These are phyloP conservation scores for Trachelus tabidus DNA, from an alignment of 2,888 invertebrate genomes.

Conservation along the genomic window DNA sequence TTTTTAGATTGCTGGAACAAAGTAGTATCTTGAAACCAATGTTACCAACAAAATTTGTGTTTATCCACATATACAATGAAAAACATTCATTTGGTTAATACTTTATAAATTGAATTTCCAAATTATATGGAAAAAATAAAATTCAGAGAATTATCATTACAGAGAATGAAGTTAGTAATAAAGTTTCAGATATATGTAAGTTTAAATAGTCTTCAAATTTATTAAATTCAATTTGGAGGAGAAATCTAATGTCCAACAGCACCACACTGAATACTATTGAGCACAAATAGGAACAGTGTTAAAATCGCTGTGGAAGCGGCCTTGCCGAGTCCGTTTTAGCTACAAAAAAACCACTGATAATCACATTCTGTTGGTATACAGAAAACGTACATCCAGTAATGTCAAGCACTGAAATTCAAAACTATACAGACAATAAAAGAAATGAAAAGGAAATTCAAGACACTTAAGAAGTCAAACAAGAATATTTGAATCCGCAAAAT, in stretches of 20 bases:
- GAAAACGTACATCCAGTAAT: not conserved
- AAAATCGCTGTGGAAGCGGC: not conserved
- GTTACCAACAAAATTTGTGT: not conserved
- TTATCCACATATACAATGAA: not conserved
- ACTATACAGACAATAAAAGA: not conserved
- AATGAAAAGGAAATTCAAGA: not conserved
- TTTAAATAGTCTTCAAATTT: conserved; percentile 6
- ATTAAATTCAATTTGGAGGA: not conserved
- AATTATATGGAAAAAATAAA: not conserved
- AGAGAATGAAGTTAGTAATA: not conserved
- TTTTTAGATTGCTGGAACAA: not conserved
- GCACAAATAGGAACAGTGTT: not conserved
- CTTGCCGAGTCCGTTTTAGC: not conserved
- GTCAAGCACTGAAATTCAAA: not conserved
- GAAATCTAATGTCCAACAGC: not conserved
- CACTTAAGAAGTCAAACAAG: not conserved
- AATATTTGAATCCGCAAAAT: not conserved
- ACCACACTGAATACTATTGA: not conserved
- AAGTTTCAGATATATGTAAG: not conserved
- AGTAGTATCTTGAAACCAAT: not conserved
- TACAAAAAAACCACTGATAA: not conserved
- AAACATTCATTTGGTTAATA: not conserved
- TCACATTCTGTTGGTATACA: not conserved
- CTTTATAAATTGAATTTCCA: not conserved
- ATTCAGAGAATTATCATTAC: not conserved